Conservation (phyloP, 2,113 vertebrate genomes). For the Hassar affinis region DNA sequence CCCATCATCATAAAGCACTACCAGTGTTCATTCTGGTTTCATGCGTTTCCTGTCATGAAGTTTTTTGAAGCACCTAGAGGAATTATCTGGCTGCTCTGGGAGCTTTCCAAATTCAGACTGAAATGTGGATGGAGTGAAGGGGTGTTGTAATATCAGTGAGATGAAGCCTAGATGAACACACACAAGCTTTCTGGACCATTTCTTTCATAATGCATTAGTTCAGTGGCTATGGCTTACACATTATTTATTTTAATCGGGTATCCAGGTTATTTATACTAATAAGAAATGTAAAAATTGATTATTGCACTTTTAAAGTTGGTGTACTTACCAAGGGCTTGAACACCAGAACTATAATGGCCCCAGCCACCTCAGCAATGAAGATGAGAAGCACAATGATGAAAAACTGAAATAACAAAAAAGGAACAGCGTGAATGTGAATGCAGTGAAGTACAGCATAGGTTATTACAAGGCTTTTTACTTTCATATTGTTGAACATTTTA, state of each 20-base stretch:
- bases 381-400: constrained; percentile 50
- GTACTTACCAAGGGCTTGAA: constrained; percentile 45
- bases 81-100: not conserved
- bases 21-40: not conserved
- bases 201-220: not conserved
- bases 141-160: not conserved
- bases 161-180: not conserved
- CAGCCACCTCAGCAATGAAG: constrained; percentile 50
- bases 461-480: not conserved
- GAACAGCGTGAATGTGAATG: not conserved
- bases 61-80: not conserved
- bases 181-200: not conserved
- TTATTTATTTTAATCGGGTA: not conserved
- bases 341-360: constrained; percentile 36
- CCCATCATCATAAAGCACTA: not conserved
- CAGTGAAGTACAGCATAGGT: not conserved
- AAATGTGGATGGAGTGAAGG: not conserved
- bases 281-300: not conserved
- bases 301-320: not conserved
- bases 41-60: not conserved
- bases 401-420: constrained; percentile 27
- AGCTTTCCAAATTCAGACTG: not conserved
- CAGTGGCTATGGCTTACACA: not conserved
- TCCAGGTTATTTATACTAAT: not conserved
- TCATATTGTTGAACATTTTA: not conserved